phyloP scores from a whole-genome alignment of 2,113 vertebrate genomes.

The Phainopepla nitens region DNA sequence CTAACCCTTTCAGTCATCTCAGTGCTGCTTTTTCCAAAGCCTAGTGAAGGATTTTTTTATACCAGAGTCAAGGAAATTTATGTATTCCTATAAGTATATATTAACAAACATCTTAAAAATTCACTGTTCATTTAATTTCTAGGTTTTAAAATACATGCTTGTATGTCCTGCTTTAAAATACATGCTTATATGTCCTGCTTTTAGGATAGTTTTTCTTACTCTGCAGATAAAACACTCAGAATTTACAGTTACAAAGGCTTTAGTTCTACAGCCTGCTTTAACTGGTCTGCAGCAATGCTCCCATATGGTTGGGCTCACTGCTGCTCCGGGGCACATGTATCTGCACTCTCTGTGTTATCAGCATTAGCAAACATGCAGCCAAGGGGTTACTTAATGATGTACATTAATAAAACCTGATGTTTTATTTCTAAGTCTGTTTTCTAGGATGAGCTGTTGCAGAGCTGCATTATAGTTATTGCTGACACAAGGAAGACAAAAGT shows the following conservation, averaged over 20 bases:
- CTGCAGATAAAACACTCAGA: background rate
- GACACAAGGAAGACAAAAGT: background rate
- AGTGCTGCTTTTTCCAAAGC: background rate
- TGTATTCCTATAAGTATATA: background rate
- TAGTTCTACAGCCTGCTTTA: background rate
- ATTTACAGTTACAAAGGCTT: background rate
- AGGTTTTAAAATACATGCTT: background rate
- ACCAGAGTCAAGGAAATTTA: background rate
- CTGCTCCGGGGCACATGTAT: accelerated
- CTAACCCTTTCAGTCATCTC: background rate
- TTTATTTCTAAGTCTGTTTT: background rate
- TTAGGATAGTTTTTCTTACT: background rate
- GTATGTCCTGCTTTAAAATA: too few relatives aligned
- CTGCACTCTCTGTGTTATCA: background rate
- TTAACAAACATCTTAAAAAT: background rate
- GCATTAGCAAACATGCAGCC: background rate
- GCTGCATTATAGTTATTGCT: background rate
- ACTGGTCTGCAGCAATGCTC: background rate
- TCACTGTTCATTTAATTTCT: background rate
- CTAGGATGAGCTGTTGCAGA: background rate
- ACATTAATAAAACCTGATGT: accelerated
- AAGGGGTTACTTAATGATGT: background rate
- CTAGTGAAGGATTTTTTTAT: background rate
- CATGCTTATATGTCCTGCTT: background rate
- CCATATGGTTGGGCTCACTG: background rate